Evolutionary conservation across 2,113 vertebrate species (phyloP).

Genomic region (Phyllopteryx taeniolatus): DNA sequence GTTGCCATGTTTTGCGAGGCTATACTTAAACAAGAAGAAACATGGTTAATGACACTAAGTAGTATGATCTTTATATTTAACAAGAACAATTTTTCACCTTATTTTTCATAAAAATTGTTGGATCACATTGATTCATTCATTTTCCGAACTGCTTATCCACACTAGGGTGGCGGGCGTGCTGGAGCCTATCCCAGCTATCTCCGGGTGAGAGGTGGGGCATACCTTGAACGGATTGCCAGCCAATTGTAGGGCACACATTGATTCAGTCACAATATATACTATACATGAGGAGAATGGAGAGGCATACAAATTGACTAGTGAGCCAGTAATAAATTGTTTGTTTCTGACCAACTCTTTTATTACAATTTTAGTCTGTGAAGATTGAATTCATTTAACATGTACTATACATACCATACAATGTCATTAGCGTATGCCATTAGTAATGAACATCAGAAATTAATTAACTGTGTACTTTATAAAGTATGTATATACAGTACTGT

Average conservation of each 20-base stretch:
- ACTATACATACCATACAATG: too few relatives aligned
- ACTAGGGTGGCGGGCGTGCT: too few relatives aligned
- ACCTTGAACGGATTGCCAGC: too few relatives aligned
- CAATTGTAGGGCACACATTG: too few relatives aligned
- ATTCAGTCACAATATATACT: constrained; percentile 14
- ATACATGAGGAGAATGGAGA: constrained; percentile 11
- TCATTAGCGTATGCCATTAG: too few relatives aligned
- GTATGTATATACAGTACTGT: not conserved
- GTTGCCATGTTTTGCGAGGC: too few relatives aligned
- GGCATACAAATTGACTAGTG: not conserved
- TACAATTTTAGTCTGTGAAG: not conserved
- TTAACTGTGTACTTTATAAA: too few relatives aligned
- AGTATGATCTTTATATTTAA: constrained; percentile 4
- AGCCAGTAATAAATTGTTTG: not conserved
- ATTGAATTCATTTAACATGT: too few relatives aligned
- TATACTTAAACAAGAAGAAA: not conserved
- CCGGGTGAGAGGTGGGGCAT: too few relatives aligned
- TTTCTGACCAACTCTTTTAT: not conserved
- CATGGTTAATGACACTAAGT: constrained; percentile 7
- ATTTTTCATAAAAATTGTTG: constrained; percentile 15
- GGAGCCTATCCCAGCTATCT: too few relatives aligned
- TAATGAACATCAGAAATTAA: too few relatives aligned
- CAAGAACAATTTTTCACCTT: constrained; percentile 11
- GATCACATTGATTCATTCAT: constrained; percentile 22
- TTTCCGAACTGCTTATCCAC: too few relatives aligned